Evolutionary conservation across 2,113 vertebrate genomes (phyloP).

Genomic region (Triplophysa rosa): DNA sequence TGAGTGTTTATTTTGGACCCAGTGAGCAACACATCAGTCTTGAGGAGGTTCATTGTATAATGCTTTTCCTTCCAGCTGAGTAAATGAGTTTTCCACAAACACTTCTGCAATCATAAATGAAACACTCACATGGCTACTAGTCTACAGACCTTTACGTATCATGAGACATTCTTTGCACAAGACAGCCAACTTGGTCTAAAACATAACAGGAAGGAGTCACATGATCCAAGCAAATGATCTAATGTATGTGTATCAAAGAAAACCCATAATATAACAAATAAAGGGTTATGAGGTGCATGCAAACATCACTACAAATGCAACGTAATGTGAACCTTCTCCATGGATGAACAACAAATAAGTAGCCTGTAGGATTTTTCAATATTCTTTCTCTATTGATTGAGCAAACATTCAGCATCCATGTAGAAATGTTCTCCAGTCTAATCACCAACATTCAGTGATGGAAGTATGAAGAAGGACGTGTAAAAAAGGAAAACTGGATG

Average conservation of each 20-base stretch:
- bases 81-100: not conserved
- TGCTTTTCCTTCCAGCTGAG: too few relatives aligned
- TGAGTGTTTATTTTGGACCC: too few relatives aligned
- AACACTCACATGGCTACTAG: not conserved
- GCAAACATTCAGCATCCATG: slow-evolving; percentile 62
- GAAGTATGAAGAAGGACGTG: not conserved
- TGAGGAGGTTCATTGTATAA: too few relatives aligned
- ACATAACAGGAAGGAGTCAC: slow-evolving; percentile 4
- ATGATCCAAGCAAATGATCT: slow-evolving; percentile 49
- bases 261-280: not conserved
- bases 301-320: slow-evolving; percentile 13
- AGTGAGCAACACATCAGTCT: too few relatives aligned
- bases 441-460: slow-evolving; percentile 8
- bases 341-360: slow-evolving; percentile 54
- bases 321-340: slow-evolving; percentile 56
- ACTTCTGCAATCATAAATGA: not conserved
- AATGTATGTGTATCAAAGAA: not conserved
- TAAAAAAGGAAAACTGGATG: not conserved
- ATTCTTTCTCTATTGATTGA: not conserved
- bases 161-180: not conserved
- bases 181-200: not conserved
- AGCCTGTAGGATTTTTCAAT: not conserved
- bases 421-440: slow-evolving; percentile 54
- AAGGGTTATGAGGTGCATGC: not conserved
- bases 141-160: not conserved